Evolutionary conservation across 2,797 vertebrate genomes (phyloP).

Genomic region (Podarcis lilfordi): DNA sequence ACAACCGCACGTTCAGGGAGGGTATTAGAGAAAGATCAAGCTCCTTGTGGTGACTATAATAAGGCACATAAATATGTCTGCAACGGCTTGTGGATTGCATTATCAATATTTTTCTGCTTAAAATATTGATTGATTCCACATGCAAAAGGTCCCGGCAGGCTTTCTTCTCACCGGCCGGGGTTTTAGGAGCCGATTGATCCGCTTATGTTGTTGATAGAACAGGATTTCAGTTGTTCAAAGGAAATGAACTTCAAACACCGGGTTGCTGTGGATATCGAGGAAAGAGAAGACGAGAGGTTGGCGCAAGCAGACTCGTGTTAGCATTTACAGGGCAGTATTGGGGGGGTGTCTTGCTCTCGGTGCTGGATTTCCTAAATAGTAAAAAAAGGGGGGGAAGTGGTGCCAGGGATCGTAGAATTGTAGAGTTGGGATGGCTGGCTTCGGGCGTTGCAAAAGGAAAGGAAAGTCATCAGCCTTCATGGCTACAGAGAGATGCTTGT

Average conservation of each 20-base stretch:
- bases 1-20: not conserved
- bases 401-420: too few species aligned
- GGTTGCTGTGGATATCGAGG: not conserved
- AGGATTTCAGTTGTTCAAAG: conserved; percentile 48
- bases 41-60: not conserved
- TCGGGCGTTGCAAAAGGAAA: not conserved
- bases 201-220: conserved; percentile 49
- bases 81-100: conserved; percentile 10
- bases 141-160: conserved; percentile 47
- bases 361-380: not conserved
- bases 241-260: conserved; percentile 33
- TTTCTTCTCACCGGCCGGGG: conserved; percentile 50
- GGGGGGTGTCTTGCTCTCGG: not conserved
- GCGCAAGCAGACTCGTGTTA: not conserved
- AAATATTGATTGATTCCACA: conserved; percentile 55
- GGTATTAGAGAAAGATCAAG: not conserved
- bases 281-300: not conserved
- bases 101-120: conserved; percentile 56
- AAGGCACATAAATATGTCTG: conserved; percentile 50
- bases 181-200: conserved; percentile 60
- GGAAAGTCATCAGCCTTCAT: not conserved
- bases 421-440: not conserved
- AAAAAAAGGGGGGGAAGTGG: too few species aligned
- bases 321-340: not conserved
- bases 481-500: not conserved